A percentile compares a stretch with the other conserved stretches of the same genome.
These are phyloP conservation scores for Phocoena phocoena DNA, from an alignment of 2,113 vertebrate species.

Conservation along the genomic window DNA sequence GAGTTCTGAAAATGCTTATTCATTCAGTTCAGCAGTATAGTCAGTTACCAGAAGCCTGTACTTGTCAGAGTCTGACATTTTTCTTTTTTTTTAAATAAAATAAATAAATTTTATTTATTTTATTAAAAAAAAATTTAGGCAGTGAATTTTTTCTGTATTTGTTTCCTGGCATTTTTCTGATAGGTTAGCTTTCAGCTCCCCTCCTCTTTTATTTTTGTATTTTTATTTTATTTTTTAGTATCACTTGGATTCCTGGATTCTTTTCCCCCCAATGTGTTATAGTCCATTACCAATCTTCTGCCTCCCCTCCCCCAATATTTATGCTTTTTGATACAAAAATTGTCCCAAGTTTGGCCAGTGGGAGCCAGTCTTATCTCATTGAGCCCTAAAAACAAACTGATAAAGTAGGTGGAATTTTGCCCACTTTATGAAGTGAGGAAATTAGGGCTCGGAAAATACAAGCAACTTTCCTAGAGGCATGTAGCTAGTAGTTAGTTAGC, in stretches of 20 bases:
- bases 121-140: too few species aligned
- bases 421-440: neutral
- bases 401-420: neutral
- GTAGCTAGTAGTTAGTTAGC: neutral
- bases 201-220: neutral
- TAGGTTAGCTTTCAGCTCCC: neutral
- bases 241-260: neutral
- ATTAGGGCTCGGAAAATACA: neutral
- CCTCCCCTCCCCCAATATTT: neutral
- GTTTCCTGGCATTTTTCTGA: neutral
- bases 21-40: too few species aligned
- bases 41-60: too few species aligned
- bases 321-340: neutral
- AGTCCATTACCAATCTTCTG: neutral
- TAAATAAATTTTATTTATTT: too few species aligned
- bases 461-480: neutral
- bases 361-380: neutral
- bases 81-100: neutral
- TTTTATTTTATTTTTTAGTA: fast-evolving
- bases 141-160: neutral
- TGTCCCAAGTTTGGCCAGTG: neutral
- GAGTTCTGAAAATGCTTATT: too few species aligned
- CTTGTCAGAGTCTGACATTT: neutral
- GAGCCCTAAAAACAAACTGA: neutral
- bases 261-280: neutral